Percentiles rank a stretch among this genome's conserved stretches.
Evolutionary conservation across 2,888 invertebrate genomes (phyloP).

Genomic region (Anoplius nigerrimus): DNA sequence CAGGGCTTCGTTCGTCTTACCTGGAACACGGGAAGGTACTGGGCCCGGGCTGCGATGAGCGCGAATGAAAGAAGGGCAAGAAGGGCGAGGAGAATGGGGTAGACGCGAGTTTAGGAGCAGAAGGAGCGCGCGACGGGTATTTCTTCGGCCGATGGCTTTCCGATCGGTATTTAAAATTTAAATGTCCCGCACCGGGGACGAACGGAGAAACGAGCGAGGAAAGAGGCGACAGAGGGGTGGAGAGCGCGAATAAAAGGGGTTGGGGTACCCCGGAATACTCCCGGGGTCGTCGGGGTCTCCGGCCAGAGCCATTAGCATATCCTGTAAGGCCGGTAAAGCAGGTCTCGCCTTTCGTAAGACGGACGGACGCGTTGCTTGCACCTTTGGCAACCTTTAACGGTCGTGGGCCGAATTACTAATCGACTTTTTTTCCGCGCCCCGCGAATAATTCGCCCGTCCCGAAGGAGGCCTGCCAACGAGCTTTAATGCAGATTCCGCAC

Average conservation of each 20-base stretch:
- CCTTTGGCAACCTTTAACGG: constrained; percentile 66
- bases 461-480: no score
- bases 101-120: no score
- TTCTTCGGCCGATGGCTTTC: constrained; percentile 40
- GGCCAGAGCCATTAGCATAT: constrained; percentile 67
- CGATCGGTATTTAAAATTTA: constrained; percentile 65
- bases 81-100: no score
- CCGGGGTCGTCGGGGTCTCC: constrained; percentile 41
- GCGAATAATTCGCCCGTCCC: no score
- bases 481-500: no score
- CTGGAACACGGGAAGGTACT: no score
- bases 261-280: constrained; percentile 20
- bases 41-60: no score
- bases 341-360: constrained; percentile 63
- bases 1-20: no score
- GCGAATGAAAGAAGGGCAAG: no score
- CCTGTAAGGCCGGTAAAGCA: constrained; percentile 72
- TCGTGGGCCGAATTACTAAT: constrained; percentile 66
- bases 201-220: constrained; percentile 10
- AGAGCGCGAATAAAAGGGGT: constrained; percentile 27
- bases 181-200: constrained; percentile 47
- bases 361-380: constrained; percentile 35
- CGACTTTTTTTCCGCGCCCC: constrained; percentile 47
- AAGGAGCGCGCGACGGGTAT: background rate
- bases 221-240: constrained; percentile 14